A percentile compares a stretch with the other conserved stretches of the same genome.
Evolutionary conservation across 2,113 vertebrate species (phyloP).

Genomic region (Aphyosemion australe): DNA sequence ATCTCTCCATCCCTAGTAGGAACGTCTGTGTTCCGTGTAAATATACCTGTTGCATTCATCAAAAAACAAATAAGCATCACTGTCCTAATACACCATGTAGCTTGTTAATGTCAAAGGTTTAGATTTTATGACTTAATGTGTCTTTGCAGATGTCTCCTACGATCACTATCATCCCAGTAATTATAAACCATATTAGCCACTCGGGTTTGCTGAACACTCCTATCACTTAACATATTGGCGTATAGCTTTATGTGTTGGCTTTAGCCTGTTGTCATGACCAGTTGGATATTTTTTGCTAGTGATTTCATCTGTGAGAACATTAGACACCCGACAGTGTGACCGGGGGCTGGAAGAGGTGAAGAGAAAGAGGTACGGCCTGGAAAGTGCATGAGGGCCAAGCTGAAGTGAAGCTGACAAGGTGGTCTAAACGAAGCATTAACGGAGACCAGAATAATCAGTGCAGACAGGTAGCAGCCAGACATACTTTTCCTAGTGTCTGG

Average conservation of each 20-base stretch:
- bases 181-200: constrained; percentile 42
- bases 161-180: constrained; percentile 13
- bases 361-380: constrained; percentile 32
- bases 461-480: constrained; percentile 45
- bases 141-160: constrained; percentile 25
- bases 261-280: constrained; percentile 45
- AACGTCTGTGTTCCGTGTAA: too few species aligned
- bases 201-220: constrained; percentile 38
- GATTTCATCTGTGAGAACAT: constrained; percentile 70
- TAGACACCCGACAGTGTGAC: constrained; percentile 41
- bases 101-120: constrained; percentile 26
- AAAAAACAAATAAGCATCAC: neutral
- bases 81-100: neutral
- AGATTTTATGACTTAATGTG: constrained; percentile 40
- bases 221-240: constrained; percentile 52
- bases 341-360: constrained; percentile 46
- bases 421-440: constrained; percentile 28
- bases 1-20: too few species aligned
- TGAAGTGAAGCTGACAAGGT: constrained; percentile 36
- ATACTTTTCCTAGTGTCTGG: constrained; percentile 31
- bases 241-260: constrained; percentile 54
- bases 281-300: constrained; percentile 62
- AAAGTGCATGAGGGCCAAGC: constrained; percentile 38
- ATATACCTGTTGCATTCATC: neutral
- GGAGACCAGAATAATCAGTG: constrained; percentile 45